phyloP scores from a whole-genome alignment of 2,888 invertebrate genomes.

The Elgonia sp. region DNA sequence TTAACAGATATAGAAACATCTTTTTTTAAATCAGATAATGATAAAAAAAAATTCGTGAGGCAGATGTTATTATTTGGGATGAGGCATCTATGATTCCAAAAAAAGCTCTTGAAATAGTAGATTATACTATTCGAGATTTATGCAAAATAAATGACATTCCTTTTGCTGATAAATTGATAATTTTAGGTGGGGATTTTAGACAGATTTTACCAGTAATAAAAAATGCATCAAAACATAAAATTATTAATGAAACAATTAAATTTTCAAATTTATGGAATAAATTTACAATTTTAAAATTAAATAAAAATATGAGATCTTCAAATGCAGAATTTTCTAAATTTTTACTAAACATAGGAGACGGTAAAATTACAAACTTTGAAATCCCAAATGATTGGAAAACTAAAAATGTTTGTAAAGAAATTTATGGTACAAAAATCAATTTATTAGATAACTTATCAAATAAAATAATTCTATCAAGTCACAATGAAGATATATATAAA shows the following conservation, averaged over 20 bases:
- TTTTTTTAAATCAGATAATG: conserved; percentile 9
- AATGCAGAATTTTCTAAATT: not conserved
- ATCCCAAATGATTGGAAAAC: conserved; percentile 16
- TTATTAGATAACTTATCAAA: not conserved
- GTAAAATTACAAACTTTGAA: conserved; percentile 1
- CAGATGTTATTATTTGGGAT: conserved; percentile 34
- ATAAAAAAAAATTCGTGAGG: conserved; percentile 19
- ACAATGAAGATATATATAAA: conserved; percentile 26
- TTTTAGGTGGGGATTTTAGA: conserved; percentile 19
- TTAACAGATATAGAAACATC: conserved; percentile 22
- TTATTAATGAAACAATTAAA: conserved; percentile 13
- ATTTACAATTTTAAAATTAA: conserved; percentile 13
- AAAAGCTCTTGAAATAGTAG: conserved; percentile 30
- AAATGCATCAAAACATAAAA: conserved; percentile 7
- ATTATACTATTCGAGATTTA: conserved; percentile 12
- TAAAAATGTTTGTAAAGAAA: conserved; percentile 1
- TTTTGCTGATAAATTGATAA: conserved; percentile 12
- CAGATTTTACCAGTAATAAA: conserved; percentile 32
- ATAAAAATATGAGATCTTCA: conserved; percentile 3
- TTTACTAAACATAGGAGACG: conserved; percentile 11
- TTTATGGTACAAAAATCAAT: not conserved
- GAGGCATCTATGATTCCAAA: conserved; percentile 28
- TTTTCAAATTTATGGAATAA: conserved; percentile 16
- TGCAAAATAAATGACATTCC: conserved; percentile 11
- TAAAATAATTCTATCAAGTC: conserved; percentile 19